A percentile compares a stretch with the other conserved stretches of the same genome.
Evolutionary conservation across 2,888 invertebrate genomes (phyloP).

Genomic region (Petrolisthes cinctipes): DNA sequence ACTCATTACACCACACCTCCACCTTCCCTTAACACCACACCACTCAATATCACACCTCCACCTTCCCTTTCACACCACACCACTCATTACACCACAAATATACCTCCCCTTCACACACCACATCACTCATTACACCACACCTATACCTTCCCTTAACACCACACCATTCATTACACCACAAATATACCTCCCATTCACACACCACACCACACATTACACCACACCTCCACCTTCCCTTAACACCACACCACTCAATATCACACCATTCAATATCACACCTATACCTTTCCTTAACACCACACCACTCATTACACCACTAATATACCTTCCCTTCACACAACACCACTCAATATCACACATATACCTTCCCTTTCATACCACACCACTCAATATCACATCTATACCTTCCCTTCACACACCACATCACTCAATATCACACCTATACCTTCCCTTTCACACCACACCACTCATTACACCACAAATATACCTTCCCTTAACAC

Average conservation of each 20-base stretch:
- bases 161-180: background rate
- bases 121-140: background rate
- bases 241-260: conserved; percentile 2
- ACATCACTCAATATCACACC: too few species aligned
- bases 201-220: background rate
- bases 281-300: background rate
- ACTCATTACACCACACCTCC: too few species aligned
- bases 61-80: background rate
- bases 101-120: too few species aligned
- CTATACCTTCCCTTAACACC: too few species aligned
- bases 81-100: background rate
- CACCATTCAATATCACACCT: background rate
- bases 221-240: background rate
- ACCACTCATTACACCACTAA: background rate
- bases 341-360: background rate
- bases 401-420: background rate
- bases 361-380: background rate
- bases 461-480: background rate
- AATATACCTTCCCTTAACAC: too few species aligned
- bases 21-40: background rate
- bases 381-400: background rate
- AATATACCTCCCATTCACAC: too few species aligned
- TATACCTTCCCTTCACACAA: background rate
- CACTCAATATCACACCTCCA: background rate
- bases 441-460: background rate